phyloP scores from a whole-genome alignment of 2,113 vertebrate genomes.

The Psilopsiagon aurifrons region DNA sequence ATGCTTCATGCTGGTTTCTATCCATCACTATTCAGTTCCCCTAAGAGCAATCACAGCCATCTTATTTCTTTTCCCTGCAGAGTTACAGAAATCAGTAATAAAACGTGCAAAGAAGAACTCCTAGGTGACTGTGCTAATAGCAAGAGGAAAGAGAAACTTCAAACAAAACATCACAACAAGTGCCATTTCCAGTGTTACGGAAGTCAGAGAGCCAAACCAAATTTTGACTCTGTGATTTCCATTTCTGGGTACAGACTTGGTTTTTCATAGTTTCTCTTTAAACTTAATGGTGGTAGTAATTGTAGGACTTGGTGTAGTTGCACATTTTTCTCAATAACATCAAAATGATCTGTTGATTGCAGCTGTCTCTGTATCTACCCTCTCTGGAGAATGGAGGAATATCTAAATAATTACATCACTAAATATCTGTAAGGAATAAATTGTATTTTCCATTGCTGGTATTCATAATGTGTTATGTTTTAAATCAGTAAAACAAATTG shows the following conservation, averaged over 20 bases:
- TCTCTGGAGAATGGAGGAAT: constrained; percentile 49
- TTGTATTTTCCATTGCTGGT: constrained; percentile 59
- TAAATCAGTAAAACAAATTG: constrained; percentile 66
- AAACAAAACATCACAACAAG: background rate
- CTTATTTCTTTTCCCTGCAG: background rate
- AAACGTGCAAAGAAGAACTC: background rate
- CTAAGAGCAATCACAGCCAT: background rate
- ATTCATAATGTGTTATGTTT: constrained; percentile 57
- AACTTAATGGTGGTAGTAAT: background rate
- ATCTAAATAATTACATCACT: constrained; percentile 78
- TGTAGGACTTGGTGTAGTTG: background rate
- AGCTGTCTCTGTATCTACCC: constrained; percentile 54
- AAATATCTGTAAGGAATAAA: constrained; percentile 71
- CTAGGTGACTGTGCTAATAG: background rate
- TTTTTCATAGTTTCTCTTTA: constrained; percentile 27
- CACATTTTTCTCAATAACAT: constrained; percentile 18
- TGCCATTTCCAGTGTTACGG: background rate
- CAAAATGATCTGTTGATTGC: constrained; percentile 43
- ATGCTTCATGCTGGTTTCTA: background rate
- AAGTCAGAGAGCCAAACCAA: constrained; percentile 19
- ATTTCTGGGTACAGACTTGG: background rate
- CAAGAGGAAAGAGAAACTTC: background rate
- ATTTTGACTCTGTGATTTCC: background rate
- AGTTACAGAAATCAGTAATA: background rate
- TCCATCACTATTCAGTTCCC: background rate